Evolutionary conservation across 2,113 vertebrate species (phyloP), one percentile per base, ranked within the genome.

Genomic region (Neofelis nebulosa): DNA sequence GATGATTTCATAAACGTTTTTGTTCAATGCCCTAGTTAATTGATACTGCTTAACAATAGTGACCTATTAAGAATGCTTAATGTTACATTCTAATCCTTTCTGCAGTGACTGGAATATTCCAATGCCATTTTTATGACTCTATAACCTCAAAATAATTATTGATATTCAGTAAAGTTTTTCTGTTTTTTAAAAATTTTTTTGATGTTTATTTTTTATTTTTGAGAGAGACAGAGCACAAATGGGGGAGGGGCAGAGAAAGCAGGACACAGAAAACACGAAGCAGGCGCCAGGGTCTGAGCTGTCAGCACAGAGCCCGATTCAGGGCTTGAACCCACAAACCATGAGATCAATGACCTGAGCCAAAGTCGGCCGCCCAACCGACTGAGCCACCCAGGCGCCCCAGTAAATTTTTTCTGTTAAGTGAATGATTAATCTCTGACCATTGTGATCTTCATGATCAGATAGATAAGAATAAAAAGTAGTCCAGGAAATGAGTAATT

Each of bases 401-500:
- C 12, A 76, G 50, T 94, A 81, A 83, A 69, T 92, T 81, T 82
- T 15, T 38, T 63, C 21, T 57, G 21, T 71, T 87, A 96, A 80
- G 41, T 23, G 29, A 68, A 63, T 79, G 48, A 95, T 83, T 68
- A 83, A 50, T 15, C 38, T 93, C 91, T 89, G 52, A 94, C 21
- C 21, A 33, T 76, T 83, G 66, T 71, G 83, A 33, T 52, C 85
- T 90, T 97, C 36, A 78, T 88, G 19, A 50, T 88, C 50, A 80
- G 55, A 82, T 57, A 55, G 31, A 52, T n/a, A 89, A 96, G 27
- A 69, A 73, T 63, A 87, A 84, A 78, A 94, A 79, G 52, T 82
- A 79, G 12, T 48, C 23, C 50, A 92, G 76, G 90, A 80, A 96
- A 81, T 86, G 55, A 87, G 29, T 76, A 94, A 85, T 91, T 89